Conservation (phyloP, 2,888 invertebrate species). For the Malthinus flaveolus region DNA sequence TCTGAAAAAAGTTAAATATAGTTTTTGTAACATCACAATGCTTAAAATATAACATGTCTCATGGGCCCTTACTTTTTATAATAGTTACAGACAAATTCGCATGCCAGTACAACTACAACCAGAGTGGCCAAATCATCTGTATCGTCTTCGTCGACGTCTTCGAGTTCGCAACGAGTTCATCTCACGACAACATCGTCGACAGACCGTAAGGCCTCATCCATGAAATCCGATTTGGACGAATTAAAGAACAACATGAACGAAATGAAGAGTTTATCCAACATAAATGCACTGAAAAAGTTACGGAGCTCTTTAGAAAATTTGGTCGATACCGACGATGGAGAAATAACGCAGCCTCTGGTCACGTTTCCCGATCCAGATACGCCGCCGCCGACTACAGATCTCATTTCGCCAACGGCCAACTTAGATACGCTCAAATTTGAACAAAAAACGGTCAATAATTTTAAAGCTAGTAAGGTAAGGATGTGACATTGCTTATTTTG, state of each 20-base stretch:
- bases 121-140: conserved; percentile 46
- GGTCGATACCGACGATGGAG: conserved; percentile 67
- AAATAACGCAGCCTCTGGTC: conserved; percentile 67
- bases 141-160: conserved; percentile 55
- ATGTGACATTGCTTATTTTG: no score
- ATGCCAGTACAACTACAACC: conserved; percentile 63
- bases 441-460: conserved; percentile 80
- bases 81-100: conserved; percentile 59
- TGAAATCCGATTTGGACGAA: conserved; percentile 78
- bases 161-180: conserved; percentile 55
- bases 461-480: conserved; percentile 70
- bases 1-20: conserved; percentile 26
- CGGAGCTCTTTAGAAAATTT: conserved; percentile 79
- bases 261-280: conserved; percentile 71
- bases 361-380: conserved; percentile 80
- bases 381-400: conserved; percentile 61
- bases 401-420: conserved; percentile 50
- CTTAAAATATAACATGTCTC: conserved; percentile 38
- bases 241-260: conserved; percentile 84
- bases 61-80: conserved; percentile 31
- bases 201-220: conserved; percentile 80
- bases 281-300: conserved; percentile 47
- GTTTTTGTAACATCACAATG: conserved; percentile 31
- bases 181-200: conserved; percentile 55
- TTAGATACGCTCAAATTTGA: conserved; percentile 78